Base-by-base conservation (phyloP, 2,113 vertebrate genomes). In the Peromyscus leucopus region DNA sequence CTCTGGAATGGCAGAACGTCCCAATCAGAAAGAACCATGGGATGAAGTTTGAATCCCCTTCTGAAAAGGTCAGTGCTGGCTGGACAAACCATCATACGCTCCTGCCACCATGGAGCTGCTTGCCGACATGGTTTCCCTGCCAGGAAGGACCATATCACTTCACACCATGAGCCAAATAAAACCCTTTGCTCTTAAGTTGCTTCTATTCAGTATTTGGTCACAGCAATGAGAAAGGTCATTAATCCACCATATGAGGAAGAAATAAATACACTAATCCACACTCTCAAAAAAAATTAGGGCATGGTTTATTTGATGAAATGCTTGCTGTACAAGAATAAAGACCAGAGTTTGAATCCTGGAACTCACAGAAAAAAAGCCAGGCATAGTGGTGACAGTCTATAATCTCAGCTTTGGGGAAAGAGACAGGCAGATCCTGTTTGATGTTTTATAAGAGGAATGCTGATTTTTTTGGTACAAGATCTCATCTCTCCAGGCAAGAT, bases 401-500 rank as follows among this genome's bases (percentile, higher is more conserved):
- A 85, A 42, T 46, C 3, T 1, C 82, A 65, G 82, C 26, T 65
- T 31, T 26, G 57, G 59, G 42, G 59, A 42, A 42, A 63, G 39
- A 65, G 24, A 84, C 12, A 61, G 33, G n/a, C 57, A 65, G 57
- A 63, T 42, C 57, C n/a, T 28, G 15, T 19, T 19, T 3, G 2
- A 42, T 85, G 26, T 84, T 94, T 96, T 85, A 86, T 76, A 59
- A 91, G 90, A 85, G 31, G 46, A 79, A 90, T 61, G n/a, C 36
- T 90, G 31, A 76, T 51, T 51, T 51, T 51, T 51, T 51, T 51
- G 48, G 26, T 33, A 3, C 11, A 46, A 31, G 12, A 51, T 22
- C 3, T 57, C 67, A 21, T 26, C 8, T 90, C 10, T 72, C 46
- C 46, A 59, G 28, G 36, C 65, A 85, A 88, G 74, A 75, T 89